Conservation (phyloP, 2,797 vertebrate species). For the Agapornis canus region DNA sequence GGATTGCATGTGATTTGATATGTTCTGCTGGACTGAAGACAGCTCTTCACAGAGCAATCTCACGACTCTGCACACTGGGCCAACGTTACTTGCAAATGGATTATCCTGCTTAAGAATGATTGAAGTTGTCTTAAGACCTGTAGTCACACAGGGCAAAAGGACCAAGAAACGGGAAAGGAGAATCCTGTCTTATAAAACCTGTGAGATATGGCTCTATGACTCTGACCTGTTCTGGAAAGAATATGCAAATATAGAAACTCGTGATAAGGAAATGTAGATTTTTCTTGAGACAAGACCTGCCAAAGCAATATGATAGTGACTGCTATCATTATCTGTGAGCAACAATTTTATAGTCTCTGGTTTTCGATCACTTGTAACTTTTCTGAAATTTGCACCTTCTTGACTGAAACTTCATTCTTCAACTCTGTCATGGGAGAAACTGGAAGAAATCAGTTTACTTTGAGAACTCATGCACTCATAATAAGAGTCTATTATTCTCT, state of each 20-base stretch:
- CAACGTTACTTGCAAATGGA: background rate
- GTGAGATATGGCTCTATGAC: background rate
- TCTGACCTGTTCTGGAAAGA: background rate
- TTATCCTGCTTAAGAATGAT: background rate
- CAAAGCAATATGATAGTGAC: background rate
- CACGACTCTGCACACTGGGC: background rate
- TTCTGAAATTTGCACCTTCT: background rate
- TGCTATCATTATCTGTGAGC: background rate
- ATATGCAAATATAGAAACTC: background rate
- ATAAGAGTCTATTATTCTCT: background rate
- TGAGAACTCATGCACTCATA: background rate
- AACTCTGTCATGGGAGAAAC: background rate
- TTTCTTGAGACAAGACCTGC: background rate
- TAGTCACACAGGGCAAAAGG: background rate
- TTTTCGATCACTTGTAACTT: background rate
- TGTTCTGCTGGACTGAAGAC: background rate
- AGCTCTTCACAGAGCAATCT: background rate
- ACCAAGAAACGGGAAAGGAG: background rate
- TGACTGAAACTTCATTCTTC: background rate
- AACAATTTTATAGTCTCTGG: background rate
- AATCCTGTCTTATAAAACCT: background rate
- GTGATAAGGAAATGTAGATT: background rate
- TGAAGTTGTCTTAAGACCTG: background rate
- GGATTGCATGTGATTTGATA: background rate
- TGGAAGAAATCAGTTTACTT: background rate